phyloP scores from a whole-genome alignment of 2,797 vertebrate genomes.

The Luscinia luscinia region DNA sequence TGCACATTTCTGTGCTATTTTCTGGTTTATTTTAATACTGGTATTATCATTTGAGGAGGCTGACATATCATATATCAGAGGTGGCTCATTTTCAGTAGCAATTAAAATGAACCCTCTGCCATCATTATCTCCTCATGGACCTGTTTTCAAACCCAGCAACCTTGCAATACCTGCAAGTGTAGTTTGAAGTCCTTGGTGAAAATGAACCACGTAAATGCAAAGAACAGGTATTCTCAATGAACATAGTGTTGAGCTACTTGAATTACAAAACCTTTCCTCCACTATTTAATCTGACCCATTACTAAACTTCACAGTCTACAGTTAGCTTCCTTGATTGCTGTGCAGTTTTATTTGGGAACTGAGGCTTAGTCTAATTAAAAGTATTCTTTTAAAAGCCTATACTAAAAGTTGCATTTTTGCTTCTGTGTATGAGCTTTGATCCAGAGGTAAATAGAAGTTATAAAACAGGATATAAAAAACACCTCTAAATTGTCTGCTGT shows the following conservation, averaged over 20 bases:
- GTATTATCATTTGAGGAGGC: neutral
- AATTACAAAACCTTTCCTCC: neutral
- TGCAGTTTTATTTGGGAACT: neutral
- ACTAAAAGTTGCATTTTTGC: neutral
- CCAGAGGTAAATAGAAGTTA: neutral
- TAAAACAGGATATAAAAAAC: neutral
- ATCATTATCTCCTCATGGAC: neutral
- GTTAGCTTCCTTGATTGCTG: neutral
- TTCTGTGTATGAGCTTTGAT: neutral
- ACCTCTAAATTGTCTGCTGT: neutral
- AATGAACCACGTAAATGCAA: neutral
- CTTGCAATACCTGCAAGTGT: neutral
- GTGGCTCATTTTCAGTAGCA: neutral
- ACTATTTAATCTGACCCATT: neutral
- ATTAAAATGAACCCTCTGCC: neutral
- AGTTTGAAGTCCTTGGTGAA: neutral
- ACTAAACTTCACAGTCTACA: neutral
- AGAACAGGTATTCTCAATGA: neutral
- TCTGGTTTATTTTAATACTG: neutral
- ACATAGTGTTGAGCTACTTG: neutral
- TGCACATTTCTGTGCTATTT: neutral
- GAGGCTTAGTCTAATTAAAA: neutral
- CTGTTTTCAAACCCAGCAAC: neutral
- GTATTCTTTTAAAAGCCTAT: neutral
- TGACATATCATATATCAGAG: neutral